Evolutionary conservation across 2,797 vertebrate genomes (phyloP).

Genomic region (Cuculus canorus): DNA sequence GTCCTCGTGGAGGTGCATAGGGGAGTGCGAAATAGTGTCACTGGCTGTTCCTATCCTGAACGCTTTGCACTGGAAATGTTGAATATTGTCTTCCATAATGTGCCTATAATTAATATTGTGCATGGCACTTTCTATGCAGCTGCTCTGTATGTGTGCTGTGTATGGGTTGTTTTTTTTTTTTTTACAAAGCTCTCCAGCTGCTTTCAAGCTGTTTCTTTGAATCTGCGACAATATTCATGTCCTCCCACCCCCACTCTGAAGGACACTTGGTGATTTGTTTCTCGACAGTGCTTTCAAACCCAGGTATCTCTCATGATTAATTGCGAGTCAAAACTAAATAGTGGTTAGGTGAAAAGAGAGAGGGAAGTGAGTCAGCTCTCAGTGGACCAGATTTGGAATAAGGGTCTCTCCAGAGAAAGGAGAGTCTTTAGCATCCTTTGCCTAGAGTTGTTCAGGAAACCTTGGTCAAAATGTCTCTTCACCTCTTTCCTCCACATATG

Average conservation of each 20-base stretch:
- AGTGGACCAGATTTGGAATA: neutral
- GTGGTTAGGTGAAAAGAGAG: neutral
- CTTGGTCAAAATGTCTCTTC: neutral
- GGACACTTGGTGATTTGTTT: slow-evolving; percentile 44
- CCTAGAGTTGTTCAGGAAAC: neutral
- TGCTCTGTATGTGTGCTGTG: neutral
- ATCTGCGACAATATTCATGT: neutral
- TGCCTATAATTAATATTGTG: slow-evolving; percentile 40
- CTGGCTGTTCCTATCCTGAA: neutral
- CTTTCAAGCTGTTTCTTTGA: slow-evolving; percentile 68
- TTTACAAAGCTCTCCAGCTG: slow-evolving; percentile 51
- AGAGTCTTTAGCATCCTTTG: neutral
- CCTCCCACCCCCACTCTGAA: neutral
- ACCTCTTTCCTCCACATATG: neutral
- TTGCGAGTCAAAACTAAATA: slow-evolving; percentile 10
- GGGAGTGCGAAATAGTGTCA: neutral
- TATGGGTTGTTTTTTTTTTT: neutral
- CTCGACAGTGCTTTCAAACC: neutral
- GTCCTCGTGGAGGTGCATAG: neutral
- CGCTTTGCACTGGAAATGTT: neutral
- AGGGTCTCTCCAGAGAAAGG: neutral
- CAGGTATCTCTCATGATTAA: slow-evolving; percentile 44
- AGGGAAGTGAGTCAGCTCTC: neutral
- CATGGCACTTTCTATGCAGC: slow-evolving; percentile 36
- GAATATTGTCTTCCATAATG: neutral